A percentile compares a stretch with the other conserved stretches of the same genome.
Conservation (phyloP, 1,140 invertebrate genomes). For the Diachasmimorpha longicaudata region DNA sequence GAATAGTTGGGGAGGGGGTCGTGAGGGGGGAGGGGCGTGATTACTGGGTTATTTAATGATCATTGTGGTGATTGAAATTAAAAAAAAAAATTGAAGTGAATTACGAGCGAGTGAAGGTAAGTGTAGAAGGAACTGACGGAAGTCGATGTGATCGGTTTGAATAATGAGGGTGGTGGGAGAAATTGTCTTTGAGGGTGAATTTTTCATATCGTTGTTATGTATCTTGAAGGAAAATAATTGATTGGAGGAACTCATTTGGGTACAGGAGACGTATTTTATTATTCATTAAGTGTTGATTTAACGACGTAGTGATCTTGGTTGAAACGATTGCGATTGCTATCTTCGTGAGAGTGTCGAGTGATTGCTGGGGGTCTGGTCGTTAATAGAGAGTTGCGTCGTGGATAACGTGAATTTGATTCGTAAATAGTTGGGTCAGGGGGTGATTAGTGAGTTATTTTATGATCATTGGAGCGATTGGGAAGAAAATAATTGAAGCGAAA, state of each 20-base stretch:
- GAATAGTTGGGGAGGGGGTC: background rate
- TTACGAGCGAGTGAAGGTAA: background rate
- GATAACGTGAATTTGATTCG: background rate
- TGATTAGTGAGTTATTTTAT: background rate
- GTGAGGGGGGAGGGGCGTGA: background rate
- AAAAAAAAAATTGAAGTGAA: background rate
- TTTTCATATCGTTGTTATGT: background rate
- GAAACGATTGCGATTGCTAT: background rate
- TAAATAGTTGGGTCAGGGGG: background rate
- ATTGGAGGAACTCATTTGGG: background rate
- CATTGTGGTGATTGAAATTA: background rate
- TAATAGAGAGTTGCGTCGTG: background rate
- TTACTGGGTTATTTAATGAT: background rate
- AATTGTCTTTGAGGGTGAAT: background rate
- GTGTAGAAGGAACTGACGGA: background rate
- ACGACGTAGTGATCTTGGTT: background rate
- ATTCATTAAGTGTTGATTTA: background rate
- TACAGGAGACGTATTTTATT: background rate
- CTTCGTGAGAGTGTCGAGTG: too few relatives aligned
- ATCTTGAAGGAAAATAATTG: background rate
- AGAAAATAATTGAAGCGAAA: background rate
- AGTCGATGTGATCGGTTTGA: background rate
- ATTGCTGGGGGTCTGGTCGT: too few relatives aligned
- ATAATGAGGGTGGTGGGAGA: background rate
- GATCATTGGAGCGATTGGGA: background rate